phyloP scores from a whole-genome alignment of 92 coral and sea anemone genomes.

The Ricordea florida region DNA sequence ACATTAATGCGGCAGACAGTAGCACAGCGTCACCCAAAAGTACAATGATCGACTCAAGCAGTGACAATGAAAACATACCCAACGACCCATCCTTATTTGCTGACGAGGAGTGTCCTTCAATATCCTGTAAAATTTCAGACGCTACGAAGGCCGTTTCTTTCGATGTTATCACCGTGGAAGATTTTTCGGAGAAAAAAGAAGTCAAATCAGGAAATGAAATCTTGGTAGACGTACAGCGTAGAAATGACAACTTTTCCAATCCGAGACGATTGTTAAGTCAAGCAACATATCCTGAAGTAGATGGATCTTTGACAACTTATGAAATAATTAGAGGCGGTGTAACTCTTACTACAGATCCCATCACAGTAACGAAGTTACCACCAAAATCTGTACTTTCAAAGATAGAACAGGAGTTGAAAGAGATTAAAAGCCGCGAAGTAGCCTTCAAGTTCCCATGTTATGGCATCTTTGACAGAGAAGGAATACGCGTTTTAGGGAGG shows the following conservation, averaged over 20 bases:
- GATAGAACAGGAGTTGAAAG: neutral
- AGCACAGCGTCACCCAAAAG: neutral
- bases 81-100: too few relatives aligned
- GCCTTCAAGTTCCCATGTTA: neutral
- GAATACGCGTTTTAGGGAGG: constrained; percentile 15
- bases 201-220: neutral
- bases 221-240: neutral
- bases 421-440: neutral
- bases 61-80: too few relatives aligned
- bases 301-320: neutral
- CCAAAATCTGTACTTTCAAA: constrained; percentile 16
- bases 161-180: neutral
- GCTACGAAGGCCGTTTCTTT: neutral
- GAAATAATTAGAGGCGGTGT: neutral
- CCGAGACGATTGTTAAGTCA: constrained; percentile 6
- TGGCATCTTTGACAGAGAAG: constrained; percentile 29
- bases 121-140: too few relatives aligned
- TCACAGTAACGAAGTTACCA: neutral
- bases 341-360: neutral
- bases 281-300: constrained; percentile 15
- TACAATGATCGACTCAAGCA: neutral
- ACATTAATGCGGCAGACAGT: neutral
- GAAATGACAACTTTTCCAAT: constrained; percentile 9
- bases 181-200: neutral
- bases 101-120: too few relatives aligned